Evolutionary conservation across 92 coral and sea anemone genomes (phyloP), one percentile per base, ranked within the genome.

Genomic region (Umimayanthus kanabou): DNA sequence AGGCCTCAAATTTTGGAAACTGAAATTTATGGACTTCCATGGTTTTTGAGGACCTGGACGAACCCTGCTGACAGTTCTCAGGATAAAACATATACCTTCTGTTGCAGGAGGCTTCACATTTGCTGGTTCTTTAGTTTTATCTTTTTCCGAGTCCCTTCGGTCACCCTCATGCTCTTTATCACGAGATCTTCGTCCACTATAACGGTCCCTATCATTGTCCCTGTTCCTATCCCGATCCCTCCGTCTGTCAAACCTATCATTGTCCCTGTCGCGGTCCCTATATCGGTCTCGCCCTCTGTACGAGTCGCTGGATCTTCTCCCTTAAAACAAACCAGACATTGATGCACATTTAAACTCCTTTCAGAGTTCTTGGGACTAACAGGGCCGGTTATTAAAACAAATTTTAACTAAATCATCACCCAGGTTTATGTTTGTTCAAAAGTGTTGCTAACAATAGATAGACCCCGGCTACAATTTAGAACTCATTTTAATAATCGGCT

Each of bases 171-270:
- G 72, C 30, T 82, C 87, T 43, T 77, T 86, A 42, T 80, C 85
- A n/a, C 58, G 49, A 77, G 67, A 37, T 33, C 80, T 82, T 39
- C 87, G 79, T 45, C 76, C 87, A 20, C 94, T 80, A 29, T 88
- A 91, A 30, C 92, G 90, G 16, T 90, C 90, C 10, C 94, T 80
- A 10, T 79, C 92, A 3, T 93, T 28, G 85, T 90, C 93, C 22
- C 91, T 74, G 78, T 90, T 91, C 37, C 92, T 81, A n/a, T 91
- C 94, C 14, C 92, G 89, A 43, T 87, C 84, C 73, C 96, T 89
- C 43, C 78, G 85, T 47, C 78, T 76, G 30, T 75, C 79, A 33
- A 37, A 43, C 45, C 85, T 65, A 20, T 81, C 76, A 61, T 65
- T 23, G 28, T 81, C 85, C 37, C 85, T 33, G 23, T 81, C 85